Conservation (phyloP, 1,140 invertebrate species). For the Anadara kagoshimensis region DNA sequence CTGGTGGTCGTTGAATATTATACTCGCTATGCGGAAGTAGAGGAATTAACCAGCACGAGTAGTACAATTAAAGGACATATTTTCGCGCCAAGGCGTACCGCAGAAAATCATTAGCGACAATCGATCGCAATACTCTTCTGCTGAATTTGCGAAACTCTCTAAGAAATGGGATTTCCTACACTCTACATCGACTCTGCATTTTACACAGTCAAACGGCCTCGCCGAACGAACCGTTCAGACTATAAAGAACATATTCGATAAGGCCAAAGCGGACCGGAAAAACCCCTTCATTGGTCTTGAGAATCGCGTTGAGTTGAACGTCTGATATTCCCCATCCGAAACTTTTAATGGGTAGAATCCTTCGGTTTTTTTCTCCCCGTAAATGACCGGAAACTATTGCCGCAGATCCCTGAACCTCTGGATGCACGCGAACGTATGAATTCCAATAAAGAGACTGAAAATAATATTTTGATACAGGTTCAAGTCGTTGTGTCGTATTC, state of each 20-base stretch:
- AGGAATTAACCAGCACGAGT: slow-evolving; percentile 4
- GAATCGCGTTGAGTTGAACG: slow-evolving; percentile 32
- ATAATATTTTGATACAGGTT: slow-evolving; percentile 8
- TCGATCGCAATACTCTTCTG: slow-evolving; percentile 46
- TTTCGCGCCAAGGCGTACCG: slow-evolving; percentile 31
- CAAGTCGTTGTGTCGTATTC: neutral
- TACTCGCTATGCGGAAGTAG: slow-evolving; percentile 23
- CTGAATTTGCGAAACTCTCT: slow-evolving; percentile 47
- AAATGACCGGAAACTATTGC: neutral
- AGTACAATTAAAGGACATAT: slow-evolving; percentile 2
- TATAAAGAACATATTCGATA: slow-evolving; percentile 40
- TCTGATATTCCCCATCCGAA: slow-evolving; percentile 28
- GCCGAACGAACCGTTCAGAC: slow-evolving; percentile 46
- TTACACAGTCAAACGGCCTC: slow-evolving; percentile 46
- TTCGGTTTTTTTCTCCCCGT: slow-evolving; percentile 4
- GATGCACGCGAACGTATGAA: neutral
- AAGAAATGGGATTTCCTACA: slow-evolving; percentile 44
- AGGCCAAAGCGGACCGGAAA: slow-evolving; percentile 22
- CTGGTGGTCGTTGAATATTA: slow-evolving; percentile 27
- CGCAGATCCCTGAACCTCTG: neutral
- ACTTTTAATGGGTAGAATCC: slow-evolving; percentile 8
- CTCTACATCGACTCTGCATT: slow-evolving; percentile 38
- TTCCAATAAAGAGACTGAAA: neutral
- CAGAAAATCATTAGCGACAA: slow-evolving; percentile 49
- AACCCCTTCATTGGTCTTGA: slow-evolving; percentile 44